These are phyloP conservation scores for Apodemus speciosus DNA, from an alignment of 2,113 vertebrate genomes.

Conservation along the genomic window DNA sequence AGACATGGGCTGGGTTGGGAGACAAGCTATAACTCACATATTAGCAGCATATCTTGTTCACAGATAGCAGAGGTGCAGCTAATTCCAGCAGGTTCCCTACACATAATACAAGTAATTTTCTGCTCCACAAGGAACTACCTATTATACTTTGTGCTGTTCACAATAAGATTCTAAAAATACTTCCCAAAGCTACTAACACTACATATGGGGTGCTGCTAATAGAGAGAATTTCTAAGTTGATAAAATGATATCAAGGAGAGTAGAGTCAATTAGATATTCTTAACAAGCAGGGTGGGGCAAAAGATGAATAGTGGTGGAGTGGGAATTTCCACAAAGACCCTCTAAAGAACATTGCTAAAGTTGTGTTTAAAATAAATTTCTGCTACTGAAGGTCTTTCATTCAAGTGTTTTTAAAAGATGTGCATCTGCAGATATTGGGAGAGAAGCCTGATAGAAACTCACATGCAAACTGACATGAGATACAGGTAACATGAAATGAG, in stretches of 20 bases:
- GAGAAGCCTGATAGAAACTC: neutral
- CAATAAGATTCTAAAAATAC: slow-evolving; percentile 83
- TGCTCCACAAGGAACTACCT: slow-evolving; percentile 70
- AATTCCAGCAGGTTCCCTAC: slow-evolving; percentile 76
- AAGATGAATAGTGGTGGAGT: slow-evolving; percentile 5
- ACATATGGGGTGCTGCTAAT: slow-evolving; percentile 68
- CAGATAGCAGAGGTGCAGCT: slow-evolving; percentile 77
- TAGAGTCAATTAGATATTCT: neutral
- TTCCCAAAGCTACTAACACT: slow-evolving; percentile 59
- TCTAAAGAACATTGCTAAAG: slow-evolving; percentile 9
- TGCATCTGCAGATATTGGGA: neutral
- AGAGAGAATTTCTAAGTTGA: slow-evolving; percentile 73
- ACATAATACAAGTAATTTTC: slow-evolving; percentile 84
- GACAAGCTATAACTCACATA: slow-evolving; percentile 79
- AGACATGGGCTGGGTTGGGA: slow-evolving; percentile 75
- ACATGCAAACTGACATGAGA: neutral
- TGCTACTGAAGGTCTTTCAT: neutral
- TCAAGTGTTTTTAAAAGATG: slow-evolving; percentile 25
- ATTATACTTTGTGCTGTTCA: slow-evolving; percentile 73
- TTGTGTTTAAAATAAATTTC: neutral
- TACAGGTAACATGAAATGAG: neutral
- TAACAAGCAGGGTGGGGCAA: neutral
- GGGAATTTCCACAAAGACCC: slow-evolving; percentile 40
- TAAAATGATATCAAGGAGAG: slow-evolving; percentile 66
- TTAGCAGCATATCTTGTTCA: slow-evolving; percentile 81